These are phyloP conservation scores for Grammomys dolichurus DNA, from an alignment of 2,113 vertebrate species.

Conservation along the genomic window DNA sequence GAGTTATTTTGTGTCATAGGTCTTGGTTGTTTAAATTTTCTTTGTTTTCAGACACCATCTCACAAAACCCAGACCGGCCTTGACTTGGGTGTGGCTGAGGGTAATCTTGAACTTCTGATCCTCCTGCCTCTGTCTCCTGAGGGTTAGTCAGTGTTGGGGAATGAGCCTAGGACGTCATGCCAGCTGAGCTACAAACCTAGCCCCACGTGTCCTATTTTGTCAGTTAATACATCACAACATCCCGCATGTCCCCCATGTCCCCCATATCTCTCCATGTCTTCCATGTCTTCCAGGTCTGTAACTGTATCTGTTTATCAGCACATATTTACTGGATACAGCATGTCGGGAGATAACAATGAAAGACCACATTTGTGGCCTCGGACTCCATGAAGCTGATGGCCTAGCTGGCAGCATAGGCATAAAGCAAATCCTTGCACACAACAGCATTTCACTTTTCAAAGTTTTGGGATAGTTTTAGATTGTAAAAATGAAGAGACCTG, in stretches of 20 bases:
- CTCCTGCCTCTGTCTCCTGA: background rate
- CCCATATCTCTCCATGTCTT: too few relatives aligned
- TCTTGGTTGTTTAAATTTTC: background rate
- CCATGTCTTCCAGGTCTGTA: too few relatives aligned
- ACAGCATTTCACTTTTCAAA: background rate
- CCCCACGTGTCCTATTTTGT: background rate
- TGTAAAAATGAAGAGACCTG: slow-evolving; percentile 32
- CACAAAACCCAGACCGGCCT: background rate
- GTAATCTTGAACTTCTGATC: background rate
- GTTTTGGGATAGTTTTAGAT: background rate
- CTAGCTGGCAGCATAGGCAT: background rate
- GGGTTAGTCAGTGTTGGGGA: background rate
- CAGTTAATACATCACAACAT: background rate
- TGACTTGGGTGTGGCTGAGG: background rate
- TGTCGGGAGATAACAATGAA: background rate
- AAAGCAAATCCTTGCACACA: background rate
- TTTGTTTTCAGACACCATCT: background rate
- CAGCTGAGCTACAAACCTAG: background rate
- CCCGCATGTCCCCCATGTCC: background rate
- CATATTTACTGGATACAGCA: background rate
- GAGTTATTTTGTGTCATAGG: background rate
- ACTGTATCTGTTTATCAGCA: background rate
- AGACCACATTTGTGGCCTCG: background rate
- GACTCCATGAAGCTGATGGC: background rate
- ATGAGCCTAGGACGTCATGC: background rate